Conservation (phyloP, 2,113 vertebrate genomes). For the Theristicus caerulescens region DNA sequence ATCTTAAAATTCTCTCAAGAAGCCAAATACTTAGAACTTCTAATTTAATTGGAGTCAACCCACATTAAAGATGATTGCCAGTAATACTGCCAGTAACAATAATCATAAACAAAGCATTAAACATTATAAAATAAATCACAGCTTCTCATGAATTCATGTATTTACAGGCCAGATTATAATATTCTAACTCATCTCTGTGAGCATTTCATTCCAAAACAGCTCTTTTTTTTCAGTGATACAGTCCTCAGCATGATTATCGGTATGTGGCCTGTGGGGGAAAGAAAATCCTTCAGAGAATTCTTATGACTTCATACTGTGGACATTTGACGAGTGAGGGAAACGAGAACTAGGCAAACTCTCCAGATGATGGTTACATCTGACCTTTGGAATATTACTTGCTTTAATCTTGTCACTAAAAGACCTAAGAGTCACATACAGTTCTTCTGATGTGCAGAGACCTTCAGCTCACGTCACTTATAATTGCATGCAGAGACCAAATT, state of each 20-base stretch:
- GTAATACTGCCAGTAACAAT: neutral
- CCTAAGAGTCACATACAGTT: neutral
- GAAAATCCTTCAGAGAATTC: neutral
- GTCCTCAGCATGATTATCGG: neutral
- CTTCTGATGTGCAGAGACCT: neutral
- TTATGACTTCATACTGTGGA: neutral
- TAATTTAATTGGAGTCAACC: neutral
- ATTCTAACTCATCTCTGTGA: neutral
- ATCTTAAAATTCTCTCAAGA: neutral
- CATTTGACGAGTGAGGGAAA: neutral
- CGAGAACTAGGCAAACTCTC: neutral
- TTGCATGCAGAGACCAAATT: neutral
- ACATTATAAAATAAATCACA: neutral
- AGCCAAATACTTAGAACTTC: neutral
- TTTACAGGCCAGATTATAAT: neutral
- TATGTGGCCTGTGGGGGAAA: neutral
- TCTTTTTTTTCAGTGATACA: neutral
- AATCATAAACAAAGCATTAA: conserved; percentile 1
- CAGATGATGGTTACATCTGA: neutral
- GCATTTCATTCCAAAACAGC: neutral
- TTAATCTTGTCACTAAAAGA: neutral
- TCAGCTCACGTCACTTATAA: neutral
- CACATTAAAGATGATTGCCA: neutral
- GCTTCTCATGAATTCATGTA: neutral
- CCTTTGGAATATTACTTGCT: neutral